These are phyloP conservation scores for Manis pentadactyla DNA, from an alignment of 2,797 vertebrate species.

Conservation along the genomic window DNA sequence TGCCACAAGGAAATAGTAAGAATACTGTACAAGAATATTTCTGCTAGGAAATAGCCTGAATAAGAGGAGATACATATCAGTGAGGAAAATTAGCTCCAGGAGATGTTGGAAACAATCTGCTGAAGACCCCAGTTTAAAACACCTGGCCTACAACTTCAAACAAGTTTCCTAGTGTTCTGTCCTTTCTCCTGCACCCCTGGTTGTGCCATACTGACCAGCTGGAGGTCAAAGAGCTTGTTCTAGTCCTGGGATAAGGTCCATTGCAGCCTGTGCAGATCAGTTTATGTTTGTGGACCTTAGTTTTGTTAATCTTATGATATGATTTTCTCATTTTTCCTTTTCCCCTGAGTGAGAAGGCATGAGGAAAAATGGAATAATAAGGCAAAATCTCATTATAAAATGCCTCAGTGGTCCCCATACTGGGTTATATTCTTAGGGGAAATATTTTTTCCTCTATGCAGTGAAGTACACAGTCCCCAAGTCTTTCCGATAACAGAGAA, in stretches of 20 bases:
- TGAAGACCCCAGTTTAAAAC: background rate
- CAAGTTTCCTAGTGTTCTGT: background rate
- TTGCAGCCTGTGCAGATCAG: background rate
- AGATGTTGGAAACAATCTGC: background rate
- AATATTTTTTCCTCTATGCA: background rate
- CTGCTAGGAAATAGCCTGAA: background rate
- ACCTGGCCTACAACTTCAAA: background rate
- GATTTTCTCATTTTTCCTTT: slow-evolving; percentile 63
- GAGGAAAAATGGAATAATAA: slow-evolving; percentile 54
- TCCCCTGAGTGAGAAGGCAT: slow-evolving; percentile 28
- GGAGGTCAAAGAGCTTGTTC: background rate
- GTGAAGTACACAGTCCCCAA: background rate
- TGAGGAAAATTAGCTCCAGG: background rate
- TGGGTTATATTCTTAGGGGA: slow-evolving; percentile 50
- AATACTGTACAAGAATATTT: background rate
- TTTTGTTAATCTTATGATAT: slow-evolving; percentile 30
- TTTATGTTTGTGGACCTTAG: background rate
- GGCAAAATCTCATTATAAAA: slow-evolving; percentile 56
- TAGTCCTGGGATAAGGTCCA: background rate
- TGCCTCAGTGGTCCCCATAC: background rate
- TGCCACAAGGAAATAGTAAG: background rate
- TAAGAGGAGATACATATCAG: background rate
- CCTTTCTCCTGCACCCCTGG: background rate
- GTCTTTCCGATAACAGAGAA: background rate
- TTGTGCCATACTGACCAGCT: background rate